Conservation (phyloP, 2,888 invertebrate genomes). For the Marronus borbonicus region DNA sequence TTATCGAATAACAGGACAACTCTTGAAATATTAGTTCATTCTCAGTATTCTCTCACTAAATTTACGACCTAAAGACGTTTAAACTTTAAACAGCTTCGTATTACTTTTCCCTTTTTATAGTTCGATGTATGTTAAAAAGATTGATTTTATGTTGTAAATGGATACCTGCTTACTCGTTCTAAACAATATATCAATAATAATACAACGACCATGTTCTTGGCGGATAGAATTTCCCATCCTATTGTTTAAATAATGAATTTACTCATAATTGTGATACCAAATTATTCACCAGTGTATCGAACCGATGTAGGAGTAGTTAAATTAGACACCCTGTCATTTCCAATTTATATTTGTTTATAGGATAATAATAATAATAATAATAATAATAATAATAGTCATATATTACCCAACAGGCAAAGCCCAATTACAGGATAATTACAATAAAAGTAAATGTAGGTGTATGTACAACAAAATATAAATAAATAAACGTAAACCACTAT, state of each 20-base stretch:
- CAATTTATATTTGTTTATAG: too few relatives aligned
- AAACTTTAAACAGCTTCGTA: conserved; percentile 39
- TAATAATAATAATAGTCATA: too few relatives aligned
- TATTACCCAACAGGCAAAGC: too few relatives aligned
- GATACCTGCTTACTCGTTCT: conserved; percentile 27
- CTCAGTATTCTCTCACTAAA: conserved; percentile 26
- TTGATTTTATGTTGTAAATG: conserved; percentile 33
- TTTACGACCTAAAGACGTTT: conserved; percentile 43
- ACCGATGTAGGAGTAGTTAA: conserved; percentile 4
- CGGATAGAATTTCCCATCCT: conserved; percentile 2
- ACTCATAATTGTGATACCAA: background rate
- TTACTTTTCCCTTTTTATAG: conserved; percentile 38
- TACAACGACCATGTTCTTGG: background rate
- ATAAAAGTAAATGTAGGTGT: too few relatives aligned
- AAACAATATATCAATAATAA: conserved; percentile 39
- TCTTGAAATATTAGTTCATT: conserved; percentile 44
- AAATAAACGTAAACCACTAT: too few relatives aligned
- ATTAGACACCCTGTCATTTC: background rate
- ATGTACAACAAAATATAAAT: too few relatives aligned
- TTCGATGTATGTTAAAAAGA: conserved; percentile 15
- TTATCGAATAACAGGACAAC: conserved; percentile 46
- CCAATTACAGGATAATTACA: too few relatives aligned
- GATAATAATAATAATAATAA: too few relatives aligned
- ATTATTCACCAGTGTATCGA: background rate
- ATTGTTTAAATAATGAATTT: conserved; percentile 28